Evolutionary conservation across 2,888 invertebrate species (phyloP), one percentile per base, ranked within the genome.

Genomic region (Petrolisthes cinctipes): DNA sequence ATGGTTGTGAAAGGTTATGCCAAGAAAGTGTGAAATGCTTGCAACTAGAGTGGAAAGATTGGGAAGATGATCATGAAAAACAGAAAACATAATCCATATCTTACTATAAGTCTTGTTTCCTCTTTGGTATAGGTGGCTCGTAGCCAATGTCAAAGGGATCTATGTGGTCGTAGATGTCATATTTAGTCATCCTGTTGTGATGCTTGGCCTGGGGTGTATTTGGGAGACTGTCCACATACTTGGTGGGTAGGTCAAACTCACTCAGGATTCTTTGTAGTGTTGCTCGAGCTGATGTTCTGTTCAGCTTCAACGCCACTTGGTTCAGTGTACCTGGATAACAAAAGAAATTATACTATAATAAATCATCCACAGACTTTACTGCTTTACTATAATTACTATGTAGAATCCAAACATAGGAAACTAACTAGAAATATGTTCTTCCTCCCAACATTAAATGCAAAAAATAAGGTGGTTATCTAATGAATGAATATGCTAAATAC

Each of bases 171-270:
- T 88, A 81, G 73, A 81, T 80, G 17, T 53, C 68, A 71, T 78
- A 51, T 82, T 82, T 85, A 11, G 20, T 75, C 17, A 87, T 89
- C 23, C 82, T 79, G 37, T 37, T 37, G 54, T 86, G 75, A 73
- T 90, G 89, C 20, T 86, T 85, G 9, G 66, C 53, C 37, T 75
- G 23, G 53, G 71, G 61, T 51, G 23, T 73, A 51, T 89, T 85
- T 17, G 86, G 83, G 20, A 89, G 83, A 20, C 37, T 85, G 68
- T 89, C 89, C 7, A 89, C 87, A 81, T 89, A 89, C 23, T 89
- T 89, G 14, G 89, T 89, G n/a, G 90, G 90, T 56, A 90, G 86
- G 56, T 89, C 88, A 82, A 90, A 88, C 4, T 85, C 86, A 71
- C 80, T 89, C 73, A 90, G 79, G 71, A 90, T 86, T 20, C 83